Evolutionary conservation across 2,888 invertebrate species (phyloP).

Genomic region (Drosophila monieri): DNA sequence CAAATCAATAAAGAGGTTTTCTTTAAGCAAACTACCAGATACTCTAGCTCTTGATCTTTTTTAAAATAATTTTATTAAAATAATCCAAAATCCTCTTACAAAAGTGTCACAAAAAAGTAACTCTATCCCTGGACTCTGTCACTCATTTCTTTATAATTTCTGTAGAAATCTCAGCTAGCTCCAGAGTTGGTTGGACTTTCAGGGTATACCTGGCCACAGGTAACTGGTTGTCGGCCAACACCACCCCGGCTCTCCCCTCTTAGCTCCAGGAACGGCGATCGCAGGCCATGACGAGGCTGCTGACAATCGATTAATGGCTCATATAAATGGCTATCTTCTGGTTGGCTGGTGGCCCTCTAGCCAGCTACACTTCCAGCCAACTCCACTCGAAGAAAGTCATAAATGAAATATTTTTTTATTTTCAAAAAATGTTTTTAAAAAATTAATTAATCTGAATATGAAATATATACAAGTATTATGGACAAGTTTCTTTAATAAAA

Average conservation of each 20-base stretch:
- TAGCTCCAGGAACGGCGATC: conserved; percentile 28
- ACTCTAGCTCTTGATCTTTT: background rate
- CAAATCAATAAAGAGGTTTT: conserved; percentile 15
- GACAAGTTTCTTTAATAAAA: too few relatives aligned
- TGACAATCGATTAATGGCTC: conserved; percentile 77
- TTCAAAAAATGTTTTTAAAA: too few relatives aligned
- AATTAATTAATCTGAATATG: too few relatives aligned
- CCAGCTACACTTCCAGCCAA: conserved; percentile 15
- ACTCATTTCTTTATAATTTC: background rate
- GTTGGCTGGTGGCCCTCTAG: conserved; percentile 53
- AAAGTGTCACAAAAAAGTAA: background rate
- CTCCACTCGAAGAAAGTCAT: background rate
- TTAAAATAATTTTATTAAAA: too few relatives aligned
- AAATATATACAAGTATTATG: too few relatives aligned
- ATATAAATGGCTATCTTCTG: conserved; percentile 76
- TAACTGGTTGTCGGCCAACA: conserved; percentile 45
- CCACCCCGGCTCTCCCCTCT: conserved; percentile 1
- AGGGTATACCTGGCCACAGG: conserved; percentile 25
- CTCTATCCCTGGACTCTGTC: background rate
- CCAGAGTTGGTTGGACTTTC: conserved; percentile 10
- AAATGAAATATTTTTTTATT: too few relatives aligned
- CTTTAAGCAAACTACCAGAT: background rate
- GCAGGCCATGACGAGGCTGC: conserved; percentile 62
- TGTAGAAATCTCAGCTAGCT: background rate
- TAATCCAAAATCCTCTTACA: background rate